These are phyloP conservation scores for Xyrichtys novacula DNA, from an alignment of 2,797 vertebrate species.

Conservation along the genomic window DNA sequence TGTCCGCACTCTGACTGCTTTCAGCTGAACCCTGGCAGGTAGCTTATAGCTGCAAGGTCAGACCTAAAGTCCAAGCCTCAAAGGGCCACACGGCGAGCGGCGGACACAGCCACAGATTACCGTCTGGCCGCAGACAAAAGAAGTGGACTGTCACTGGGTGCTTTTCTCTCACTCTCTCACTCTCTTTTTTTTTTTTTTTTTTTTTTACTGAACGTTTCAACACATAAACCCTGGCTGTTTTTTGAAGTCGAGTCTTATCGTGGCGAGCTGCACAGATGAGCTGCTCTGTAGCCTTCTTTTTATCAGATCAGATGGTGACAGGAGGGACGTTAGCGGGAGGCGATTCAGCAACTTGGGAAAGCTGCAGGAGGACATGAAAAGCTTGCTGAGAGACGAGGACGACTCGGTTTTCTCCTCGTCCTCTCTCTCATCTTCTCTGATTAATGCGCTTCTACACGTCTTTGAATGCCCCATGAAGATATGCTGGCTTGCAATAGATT, in stretches of 20 bases:
- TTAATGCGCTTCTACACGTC: conserved; percentile 18
- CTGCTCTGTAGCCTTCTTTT: conserved; percentile 52
- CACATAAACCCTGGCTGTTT: conserved; percentile 5
- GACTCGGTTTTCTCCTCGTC: conserved; percentile 11
- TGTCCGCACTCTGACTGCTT: conserved; percentile 36
- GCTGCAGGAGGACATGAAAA: conserved; percentile 59
- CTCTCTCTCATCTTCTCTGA: background rate
- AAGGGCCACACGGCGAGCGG: conserved; percentile 36
- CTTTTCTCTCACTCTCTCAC: background rate
- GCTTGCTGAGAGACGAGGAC: conserved; percentile 45
- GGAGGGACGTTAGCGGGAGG: conserved; percentile 47
- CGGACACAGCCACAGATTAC: conserved; percentile 49
- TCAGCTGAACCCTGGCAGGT: conserved; percentile 39
- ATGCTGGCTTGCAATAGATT: conserved; percentile 22
- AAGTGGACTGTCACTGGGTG: conserved; percentile 22
- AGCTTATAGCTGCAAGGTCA: conserved; percentile 64
- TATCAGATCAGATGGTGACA: conserved; percentile 69
- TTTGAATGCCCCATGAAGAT: conserved; percentile 7
- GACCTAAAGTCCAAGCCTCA: conserved; percentile 56
- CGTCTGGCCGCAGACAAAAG: conserved; percentile 49
- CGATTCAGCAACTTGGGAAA: conserved; percentile 61
- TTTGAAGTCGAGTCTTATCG: conserved; percentile 66
- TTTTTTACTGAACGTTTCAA: conserved; percentile 18
- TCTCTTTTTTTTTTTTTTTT: no score
- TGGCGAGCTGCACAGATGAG: conserved; percentile 48